Evolutionary conservation across 2,888 invertebrate genomes (phyloP), one percentile per base, ranked within the genome.

Genomic region (Eupsilia transversa): DNA sequence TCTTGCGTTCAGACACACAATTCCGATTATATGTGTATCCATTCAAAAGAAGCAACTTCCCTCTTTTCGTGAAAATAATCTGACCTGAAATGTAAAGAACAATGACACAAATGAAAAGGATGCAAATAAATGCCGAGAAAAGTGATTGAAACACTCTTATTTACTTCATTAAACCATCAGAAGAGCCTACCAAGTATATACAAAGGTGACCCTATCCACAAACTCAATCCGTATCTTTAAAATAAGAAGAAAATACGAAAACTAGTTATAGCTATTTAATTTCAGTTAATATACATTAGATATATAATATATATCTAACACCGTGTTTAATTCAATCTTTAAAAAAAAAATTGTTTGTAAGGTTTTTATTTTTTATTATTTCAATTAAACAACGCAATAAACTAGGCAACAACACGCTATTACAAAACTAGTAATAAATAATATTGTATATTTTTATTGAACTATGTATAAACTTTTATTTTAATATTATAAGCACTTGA

Each of bases 11-110:
- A 0, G 88, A 82, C 0, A 83, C 86, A 43, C 33, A 82, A 72
- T 91, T 90, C 54, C 86, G 86, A 20, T 76, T 80, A 56, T 77
- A 92, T 0, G 85, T 83, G 52, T 86, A 90, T 2, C 88, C 88
- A 65, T 91, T 89, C 0, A 89, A 70, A 1, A 89, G 27, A 6
- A 92, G 73, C 33, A 89, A 69, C 27, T 84, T 89, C 43, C 89
- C 89, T 49, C 85, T 83, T 10, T 38, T 69, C 1, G 86, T 74
- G 27, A 66, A 10, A 67, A 74, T 67, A 23, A 74, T 74, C n/a
- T 27, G 57, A 0, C 72, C 88, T 89, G 82, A 7, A 86, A 86
- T 66, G 59, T 56, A 65, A 59, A 74, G 33, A 27, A 0, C 6
- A 49, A 33, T 12, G 2, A 41, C 20, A 56, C 6, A 10, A 56